Conservation (phyloP, 2,888 invertebrate genomes). For the Lycia hirtaria region DNA sequence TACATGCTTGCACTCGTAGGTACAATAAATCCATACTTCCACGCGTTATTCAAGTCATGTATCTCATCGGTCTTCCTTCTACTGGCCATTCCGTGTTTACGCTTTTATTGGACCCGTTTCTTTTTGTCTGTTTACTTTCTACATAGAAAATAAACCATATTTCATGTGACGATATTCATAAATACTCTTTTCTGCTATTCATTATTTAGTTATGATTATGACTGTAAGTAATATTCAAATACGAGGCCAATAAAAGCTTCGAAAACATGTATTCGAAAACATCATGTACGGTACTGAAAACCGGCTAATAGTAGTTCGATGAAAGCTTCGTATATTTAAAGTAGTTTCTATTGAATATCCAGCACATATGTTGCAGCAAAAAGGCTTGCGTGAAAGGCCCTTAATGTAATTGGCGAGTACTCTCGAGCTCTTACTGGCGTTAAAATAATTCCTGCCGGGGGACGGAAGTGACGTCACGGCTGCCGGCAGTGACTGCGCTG, state of each 20-base stretch:
- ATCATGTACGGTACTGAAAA: slow-evolving; percentile 30
- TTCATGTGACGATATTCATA: slow-evolving; percentile 26
- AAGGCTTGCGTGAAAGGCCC: slow-evolving; percentile 55
- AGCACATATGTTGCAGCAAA: slow-evolving; percentile 50
- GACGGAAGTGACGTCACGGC: slow-evolving; percentile 62
- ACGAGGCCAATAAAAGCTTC: neutral
- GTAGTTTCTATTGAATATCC: slow-evolving; percentile 47
- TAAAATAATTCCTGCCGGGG: slow-evolving; percentile 64
- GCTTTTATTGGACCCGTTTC: slow-evolving; percentile 49
- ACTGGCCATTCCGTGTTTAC: slow-evolving; percentile 49
- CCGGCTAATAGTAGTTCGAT: slow-evolving; percentile 27
- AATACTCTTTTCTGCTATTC: slow-evolving; percentile 4
- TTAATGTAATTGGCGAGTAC: slow-evolving; percentile 61
- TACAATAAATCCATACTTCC: slow-evolving; percentile 48
- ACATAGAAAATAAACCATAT: slow-evolving; percentile 32
- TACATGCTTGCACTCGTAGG: slow-evolving; percentile 29
- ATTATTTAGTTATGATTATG: too few species aligned
- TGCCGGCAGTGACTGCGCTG: slow-evolving; percentile 60
- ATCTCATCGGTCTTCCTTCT: slow-evolving; percentile 54
- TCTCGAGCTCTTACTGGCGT: slow-evolving; percentile 57
- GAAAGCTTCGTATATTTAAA: slow-evolving; percentile 40
- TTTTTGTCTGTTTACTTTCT: slow-evolving; percentile 48
- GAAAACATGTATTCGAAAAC: slow-evolving; percentile 24
- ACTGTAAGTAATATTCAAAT: slow-evolving; percentile 7
- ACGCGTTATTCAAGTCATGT: slow-evolving; percentile 55